phyloP scores from a whole-genome alignment of 2,113 vertebrate genomes.

The Crotalus tigris region DNA sequence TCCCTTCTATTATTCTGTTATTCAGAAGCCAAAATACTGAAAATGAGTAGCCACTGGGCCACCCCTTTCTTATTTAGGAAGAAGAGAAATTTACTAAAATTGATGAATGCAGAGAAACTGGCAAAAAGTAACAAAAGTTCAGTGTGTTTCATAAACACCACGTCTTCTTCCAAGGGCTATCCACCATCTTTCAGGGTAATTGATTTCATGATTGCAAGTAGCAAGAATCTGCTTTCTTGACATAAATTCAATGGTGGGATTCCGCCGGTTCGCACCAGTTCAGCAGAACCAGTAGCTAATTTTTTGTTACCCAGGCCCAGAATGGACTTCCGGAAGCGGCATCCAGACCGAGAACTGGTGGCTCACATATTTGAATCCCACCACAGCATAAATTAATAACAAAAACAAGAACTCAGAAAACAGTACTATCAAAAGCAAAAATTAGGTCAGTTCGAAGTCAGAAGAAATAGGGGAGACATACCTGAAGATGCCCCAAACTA shows the following conservation, averaged over 20 bases:
- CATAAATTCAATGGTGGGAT: too few species aligned
- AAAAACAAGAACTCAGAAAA: too few species aligned
- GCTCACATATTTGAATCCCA: too few species aligned
- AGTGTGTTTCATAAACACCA: not conserved
- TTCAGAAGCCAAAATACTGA: not conserved
- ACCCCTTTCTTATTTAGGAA: not conserved
- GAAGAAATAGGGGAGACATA: not conserved
- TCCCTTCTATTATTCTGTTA: too few species aligned
- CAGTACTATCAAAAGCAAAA: not conserved
- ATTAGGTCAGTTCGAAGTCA: not conserved
- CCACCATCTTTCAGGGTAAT: too few species aligned
- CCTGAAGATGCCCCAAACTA: not conserved
- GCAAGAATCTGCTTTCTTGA: not conserved
- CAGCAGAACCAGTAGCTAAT: too few species aligned
- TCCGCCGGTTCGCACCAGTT: too few species aligned
- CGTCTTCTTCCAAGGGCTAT: not conserved
- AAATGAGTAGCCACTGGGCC: not conserved
- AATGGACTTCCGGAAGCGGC: too few species aligned
- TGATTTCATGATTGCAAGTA: not conserved
- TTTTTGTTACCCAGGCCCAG: too few species aligned
- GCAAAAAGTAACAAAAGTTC: not conserved
- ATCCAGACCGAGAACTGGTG: too few species aligned
- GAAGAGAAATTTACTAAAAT: not conserved
- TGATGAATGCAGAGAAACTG: not conserved
- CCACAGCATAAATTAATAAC: too few species aligned